Evolutionary conservation across 2,113 vertebrate genomes (phyloP).

Genomic region (Alethe diademata): DNA sequence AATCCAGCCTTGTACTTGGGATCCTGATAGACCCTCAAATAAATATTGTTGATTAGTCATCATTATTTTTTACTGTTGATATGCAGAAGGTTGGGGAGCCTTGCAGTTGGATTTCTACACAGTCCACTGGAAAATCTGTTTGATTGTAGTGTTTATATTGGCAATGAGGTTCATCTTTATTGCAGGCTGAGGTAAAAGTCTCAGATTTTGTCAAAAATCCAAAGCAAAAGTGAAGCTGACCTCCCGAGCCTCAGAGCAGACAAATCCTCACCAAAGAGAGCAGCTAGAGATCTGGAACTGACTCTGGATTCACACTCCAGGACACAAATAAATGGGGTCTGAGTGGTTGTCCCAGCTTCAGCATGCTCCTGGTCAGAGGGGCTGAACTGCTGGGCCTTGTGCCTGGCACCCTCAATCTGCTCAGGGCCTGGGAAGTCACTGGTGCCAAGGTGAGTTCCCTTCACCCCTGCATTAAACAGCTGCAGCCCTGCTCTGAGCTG

Average conservation of each 20-base stretch:
- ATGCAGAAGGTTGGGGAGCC: slow-evolving; percentile 16
- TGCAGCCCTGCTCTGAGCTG: neutral
- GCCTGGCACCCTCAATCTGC: neutral
- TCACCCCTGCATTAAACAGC: neutral
- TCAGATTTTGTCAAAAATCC: neutral
- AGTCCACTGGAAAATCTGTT: neutral
- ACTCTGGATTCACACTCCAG: neutral
- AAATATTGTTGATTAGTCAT: slow-evolving; percentile 53
- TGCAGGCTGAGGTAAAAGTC: neutral
- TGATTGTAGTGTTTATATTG: neutral
- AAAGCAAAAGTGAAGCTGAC: neutral
- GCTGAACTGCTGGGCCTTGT: neutral
- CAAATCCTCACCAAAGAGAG: neutral
- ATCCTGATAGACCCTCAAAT: slow-evolving; percentile 3
- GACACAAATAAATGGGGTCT: neutral
- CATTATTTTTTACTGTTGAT: slow-evolving; percentile 34
- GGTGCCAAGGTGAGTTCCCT: neutral
- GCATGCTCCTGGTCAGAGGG: neutral
- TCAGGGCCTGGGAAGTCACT: neutral
- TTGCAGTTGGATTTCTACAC: neutral
- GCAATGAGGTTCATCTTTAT: neutral
- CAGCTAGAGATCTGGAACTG: neutral
- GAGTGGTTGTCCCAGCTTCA: neutral
- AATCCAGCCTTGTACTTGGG: neutral
- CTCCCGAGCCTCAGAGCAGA: neutral